A percentile compares a stretch with the other conserved stretches of the same genome.
Evolutionary conservation across 2,888 invertebrate species (phyloP).

Genomic region (Stegophylla sp.): DNA sequence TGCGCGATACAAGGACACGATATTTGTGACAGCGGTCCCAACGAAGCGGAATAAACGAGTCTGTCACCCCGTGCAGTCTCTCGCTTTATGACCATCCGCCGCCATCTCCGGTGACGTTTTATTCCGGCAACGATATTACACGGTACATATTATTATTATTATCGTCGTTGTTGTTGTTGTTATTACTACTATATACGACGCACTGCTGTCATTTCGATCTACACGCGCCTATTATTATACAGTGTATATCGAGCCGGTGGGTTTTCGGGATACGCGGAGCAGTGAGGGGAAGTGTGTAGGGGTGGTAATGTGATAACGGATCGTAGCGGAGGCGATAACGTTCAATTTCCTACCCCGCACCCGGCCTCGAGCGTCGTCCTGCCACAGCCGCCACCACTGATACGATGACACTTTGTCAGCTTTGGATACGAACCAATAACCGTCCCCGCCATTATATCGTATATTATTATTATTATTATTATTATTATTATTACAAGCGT

Average conservation of each 20-base stretch:
- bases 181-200: not conserved
- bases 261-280: not conserved
- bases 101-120: not conserved
- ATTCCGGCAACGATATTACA: not conserved
- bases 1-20: no score
- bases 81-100: not conserved
- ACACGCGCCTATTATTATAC: no score
- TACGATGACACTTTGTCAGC: constrained; percentile 37
- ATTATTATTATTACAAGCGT: no score
- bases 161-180: not conserved
- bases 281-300: not conserved
- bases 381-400: no score
- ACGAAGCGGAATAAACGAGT: constrained; percentile 38
- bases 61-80: not conserved
- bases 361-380: no score
- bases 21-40: constrained; percentile 20
- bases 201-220: not conserved
- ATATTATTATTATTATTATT: not conserved
- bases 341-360: constrained; percentile 41
- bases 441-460: not conserved
- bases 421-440: constrained; percentile 46
- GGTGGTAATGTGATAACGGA: not conserved
- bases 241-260: not conserved
- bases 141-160: not conserved
- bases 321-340: constrained; percentile 14